phyloP scores from a whole-genome alignment of 2,113 vertebrate genomes.

The Dascyllus trimaculatus region DNA sequence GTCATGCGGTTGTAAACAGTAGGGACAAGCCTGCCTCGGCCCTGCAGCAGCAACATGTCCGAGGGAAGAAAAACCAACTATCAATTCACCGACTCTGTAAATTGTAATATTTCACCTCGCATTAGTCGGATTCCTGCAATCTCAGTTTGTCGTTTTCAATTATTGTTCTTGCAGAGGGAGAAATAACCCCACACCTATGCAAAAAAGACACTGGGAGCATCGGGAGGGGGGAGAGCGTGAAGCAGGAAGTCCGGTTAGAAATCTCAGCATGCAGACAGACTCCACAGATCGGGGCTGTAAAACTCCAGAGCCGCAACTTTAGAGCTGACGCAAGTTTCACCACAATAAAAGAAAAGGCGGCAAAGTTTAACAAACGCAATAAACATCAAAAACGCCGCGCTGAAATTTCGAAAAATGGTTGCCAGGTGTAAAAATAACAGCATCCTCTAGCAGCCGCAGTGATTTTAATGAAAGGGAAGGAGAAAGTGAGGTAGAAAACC shows the following conservation, averaged over 20 bases:
- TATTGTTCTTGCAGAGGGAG: slow-evolving; percentile 14
- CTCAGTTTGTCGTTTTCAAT: slow-evolving; percentile 55
- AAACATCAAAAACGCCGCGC: too few relatives aligned
- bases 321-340: too few relatives aligned
- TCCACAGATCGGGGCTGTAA: neutral
- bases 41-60: slow-evolving; percentile 17
- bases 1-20: slow-evolving; percentile 53
- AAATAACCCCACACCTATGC: neutral
- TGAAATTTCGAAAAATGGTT: too few relatives aligned
- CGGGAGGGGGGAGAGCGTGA: neutral
- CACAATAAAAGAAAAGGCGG: too few relatives aligned
- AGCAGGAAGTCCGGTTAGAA: slow-evolving; percentile 4
- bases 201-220: neutral
- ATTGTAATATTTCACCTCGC: slow-evolving; percentile 55
- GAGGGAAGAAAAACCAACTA: slow-evolving; percentile 45
- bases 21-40: slow-evolving; percentile 37
- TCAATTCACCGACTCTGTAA: slow-evolving; percentile 40
- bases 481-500: too few relatives aligned
- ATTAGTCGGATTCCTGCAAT: slow-evolving; percentile 59
- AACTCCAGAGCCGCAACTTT: neutral
- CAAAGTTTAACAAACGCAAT: too few relatives aligned
- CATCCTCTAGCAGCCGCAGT: too few relatives aligned
- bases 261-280: neutral
- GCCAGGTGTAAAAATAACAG: too few relatives aligned
- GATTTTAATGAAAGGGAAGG: too few relatives aligned